These are phyloP conservation scores for Zophobas atratus DNA, from an alignment of 1,140 invertebrate species.

Conservation along the genomic window DNA sequence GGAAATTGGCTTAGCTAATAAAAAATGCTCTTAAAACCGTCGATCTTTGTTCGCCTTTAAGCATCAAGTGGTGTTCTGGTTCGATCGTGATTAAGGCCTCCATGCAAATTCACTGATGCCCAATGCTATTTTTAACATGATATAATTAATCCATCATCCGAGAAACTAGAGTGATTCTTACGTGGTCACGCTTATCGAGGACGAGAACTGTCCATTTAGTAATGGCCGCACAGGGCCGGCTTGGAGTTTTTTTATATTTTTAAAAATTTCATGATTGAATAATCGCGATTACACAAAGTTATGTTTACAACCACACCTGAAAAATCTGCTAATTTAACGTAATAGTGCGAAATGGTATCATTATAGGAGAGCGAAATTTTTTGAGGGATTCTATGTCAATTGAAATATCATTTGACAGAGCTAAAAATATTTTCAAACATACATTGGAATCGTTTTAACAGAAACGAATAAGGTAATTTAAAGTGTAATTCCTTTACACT, in stretches of 20 bases:
- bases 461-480: no score
- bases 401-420: no score
- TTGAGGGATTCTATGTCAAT: no score
- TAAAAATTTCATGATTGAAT: no score
- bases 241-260: background rate
- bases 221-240: constrained; percentile 5
- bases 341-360: no score
- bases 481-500: no score
- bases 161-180: constrained; percentile 9
- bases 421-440: no score
- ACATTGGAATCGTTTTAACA: no score
- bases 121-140: constrained; percentile 11
- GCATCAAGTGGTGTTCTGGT: constrained; percentile 27
- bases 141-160: background rate
- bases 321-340: no score
- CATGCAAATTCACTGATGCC: constrained; percentile 10
- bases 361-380: no score
- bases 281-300: no score
- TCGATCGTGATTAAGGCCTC: constrained; percentile 1
- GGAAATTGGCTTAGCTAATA: constrained; percentile 30
- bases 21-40: constrained; percentile 27
- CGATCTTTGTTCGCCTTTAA: background rate
- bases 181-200: constrained; percentile 4
- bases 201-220: background rate
- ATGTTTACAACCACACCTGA: no score